Evolutionary conservation across 2,797 vertebrate species (phyloP).

Genomic region (Lepilemur ruficaudatus): DNA sequence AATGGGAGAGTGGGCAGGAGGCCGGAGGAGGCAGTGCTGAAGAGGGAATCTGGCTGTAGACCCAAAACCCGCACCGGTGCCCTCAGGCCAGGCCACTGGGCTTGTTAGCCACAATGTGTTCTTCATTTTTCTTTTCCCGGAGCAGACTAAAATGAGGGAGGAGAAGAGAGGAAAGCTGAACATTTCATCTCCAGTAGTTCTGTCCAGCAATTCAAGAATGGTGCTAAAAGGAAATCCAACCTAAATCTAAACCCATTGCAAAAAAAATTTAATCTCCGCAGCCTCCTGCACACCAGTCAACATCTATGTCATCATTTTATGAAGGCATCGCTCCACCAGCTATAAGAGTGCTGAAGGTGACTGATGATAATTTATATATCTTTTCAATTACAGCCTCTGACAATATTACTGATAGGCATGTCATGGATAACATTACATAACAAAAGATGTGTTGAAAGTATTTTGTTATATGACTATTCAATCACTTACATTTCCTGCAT

Average conservation of each 20-base stretch:
- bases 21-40: not conserved
- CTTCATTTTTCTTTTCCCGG: constrained; percentile 52
- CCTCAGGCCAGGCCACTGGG: not conserved
- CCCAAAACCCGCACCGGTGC: not conserved
- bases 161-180: not conserved
- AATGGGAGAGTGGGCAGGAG: constrained; percentile 29
- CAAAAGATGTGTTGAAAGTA: constrained; percentile 66
- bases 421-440: constrained; percentile 53
- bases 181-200: constrained; percentile 47
- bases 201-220: constrained; percentile 48
- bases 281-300: constrained; percentile 49
- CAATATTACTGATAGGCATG: constrained; percentile 54
- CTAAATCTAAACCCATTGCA: constrained; percentile 27
- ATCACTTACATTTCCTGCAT: constrained; percentile 56
- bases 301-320: constrained; percentile 57
- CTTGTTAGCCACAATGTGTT: not conserved
- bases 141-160: not conserved
- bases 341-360: constrained; percentile 53
- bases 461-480: constrained; percentile 60
- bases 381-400: constrained; percentile 75
- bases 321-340: constrained; percentile 53
- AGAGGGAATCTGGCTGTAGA: not conserved
- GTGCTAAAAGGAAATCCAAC: constrained; percentile 47
- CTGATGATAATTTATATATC: constrained; percentile 77
- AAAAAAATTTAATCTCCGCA: constrained; percentile 37